Base-by-base conservation (phyloP, 2,113 vertebrate species). In the Zeus faber region DNA sequence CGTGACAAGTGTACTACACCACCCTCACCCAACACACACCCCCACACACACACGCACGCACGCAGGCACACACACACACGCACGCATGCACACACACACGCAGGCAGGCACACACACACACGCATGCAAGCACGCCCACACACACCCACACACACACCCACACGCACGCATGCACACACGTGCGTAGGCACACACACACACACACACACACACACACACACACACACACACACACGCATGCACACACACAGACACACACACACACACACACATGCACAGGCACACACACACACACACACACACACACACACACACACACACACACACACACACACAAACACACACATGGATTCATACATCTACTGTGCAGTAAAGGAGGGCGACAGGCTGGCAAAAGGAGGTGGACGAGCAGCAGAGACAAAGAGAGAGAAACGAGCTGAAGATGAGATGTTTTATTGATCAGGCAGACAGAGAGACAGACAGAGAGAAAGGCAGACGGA, bases 281-380 rank as follows among this genome's bases (percentile, higher is more conserved):
- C n/a, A n/a, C n/a, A n/a, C n/a, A n/a, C n/a, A n/a, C n/a, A n/a
- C n/a, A n/a, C n/a, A n/a, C n/a, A 7, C 27, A 51, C 49, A 51
- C 49, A 51, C 29, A 29, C 25, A 49, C 47, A 51, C 49, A 51
- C 9, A 51, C 29, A 51, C 29, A 51, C 27, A 51, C 26, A 51
- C 49, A 51, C 49, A 51, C 49, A 33, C 49, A 51, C 25, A n/a
- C n/a, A n/a, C n/a, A n/a, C n/a, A n/a, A n/a, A n/a, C n/a, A n/a
- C n/a, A n/a, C n/a, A n/a, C n/a, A 51, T 27, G 20, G 23, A n/a
- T n/a, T n/a, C n/a, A n/a, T n/a, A n/a, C n/a, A n/a, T n/a, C n/a
- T n/a, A n/a, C n/a, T n/a, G n/a, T n/a, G n/a, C n/a, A n/a, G n/a
- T n/a, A n/a, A n/a, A n/a, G n/a, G n/a, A n/a, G n/a, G n/a, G n/a